A percentile compares a stretch with the other conserved stretches of the same genome.
Conservation (phyloP, 2,888 invertebrate genomes). For the Clunio marinus region DNA sequence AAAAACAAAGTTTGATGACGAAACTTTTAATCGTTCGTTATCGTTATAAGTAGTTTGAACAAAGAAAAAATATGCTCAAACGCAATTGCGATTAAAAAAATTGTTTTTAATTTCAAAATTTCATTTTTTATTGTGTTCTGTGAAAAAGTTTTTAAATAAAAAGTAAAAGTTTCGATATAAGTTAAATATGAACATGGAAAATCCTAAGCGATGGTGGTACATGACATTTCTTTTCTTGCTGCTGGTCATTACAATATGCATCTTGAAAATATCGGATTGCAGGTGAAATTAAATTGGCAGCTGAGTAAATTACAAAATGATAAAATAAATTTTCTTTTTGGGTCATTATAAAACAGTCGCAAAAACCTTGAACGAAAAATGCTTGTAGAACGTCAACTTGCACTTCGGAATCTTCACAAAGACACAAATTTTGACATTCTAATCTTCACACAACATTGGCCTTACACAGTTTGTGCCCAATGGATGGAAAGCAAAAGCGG, state of each 20-base stretch:
- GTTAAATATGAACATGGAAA: background rate
- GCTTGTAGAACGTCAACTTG: conserved; percentile 18
- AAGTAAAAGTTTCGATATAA: too few species aligned
- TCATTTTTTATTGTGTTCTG: too few species aligned
- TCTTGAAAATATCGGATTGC: conserved; percentile 20
- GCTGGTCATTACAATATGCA: conserved; percentile 7
- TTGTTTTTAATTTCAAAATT: too few species aligned
- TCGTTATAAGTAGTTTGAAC: too few species aligned
- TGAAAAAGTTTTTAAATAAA: too few species aligned
- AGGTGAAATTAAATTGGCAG: conserved; percentile 23
- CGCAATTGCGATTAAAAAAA: too few species aligned
- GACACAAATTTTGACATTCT: conserved; percentile 56
- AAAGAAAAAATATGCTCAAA: too few species aligned
- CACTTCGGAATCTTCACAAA: conserved; percentile 19
- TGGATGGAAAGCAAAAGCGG: conserved; percentile 61
- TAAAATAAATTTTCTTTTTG: background rate
- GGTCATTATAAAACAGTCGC: conserved; percentile 13
- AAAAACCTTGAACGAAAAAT: conserved; percentile 30
- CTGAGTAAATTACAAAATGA: background rate
- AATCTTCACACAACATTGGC: conserved; percentile 80
- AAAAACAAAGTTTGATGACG: too few species aligned
- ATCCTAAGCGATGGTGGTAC: conserved; percentile 14
- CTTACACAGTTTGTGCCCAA: conserved; percentile 64
- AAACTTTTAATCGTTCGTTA: too few species aligned
- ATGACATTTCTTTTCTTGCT: conserved; percentile 1